phyloP scores from a whole-genome alignment of 2,888 invertebrate genomes.

The Calliscelio sp. region DNA sequence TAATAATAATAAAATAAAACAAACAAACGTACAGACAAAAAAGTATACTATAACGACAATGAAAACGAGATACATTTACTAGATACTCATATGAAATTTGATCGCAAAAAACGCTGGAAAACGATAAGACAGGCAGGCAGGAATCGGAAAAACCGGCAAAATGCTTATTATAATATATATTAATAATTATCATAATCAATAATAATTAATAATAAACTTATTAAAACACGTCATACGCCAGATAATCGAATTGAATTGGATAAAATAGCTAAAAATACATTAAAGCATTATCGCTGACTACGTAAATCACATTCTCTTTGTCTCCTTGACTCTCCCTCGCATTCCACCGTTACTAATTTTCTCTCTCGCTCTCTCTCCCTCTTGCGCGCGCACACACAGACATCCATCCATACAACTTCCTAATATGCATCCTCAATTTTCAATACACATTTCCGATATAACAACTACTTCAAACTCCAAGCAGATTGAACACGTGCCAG shows the following conservation, averaged over 20 bases:
- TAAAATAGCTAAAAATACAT: conserved; percentile 84
- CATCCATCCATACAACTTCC: conserved; percentile 40
- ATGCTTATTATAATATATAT: conserved; percentile 43
- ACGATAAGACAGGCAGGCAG: conserved; percentile 52
- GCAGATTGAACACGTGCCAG: conserved; percentile 82
- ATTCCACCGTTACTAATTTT: background rate
- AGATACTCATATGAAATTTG: conserved; percentile 32
- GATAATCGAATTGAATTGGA: conserved; percentile 79
- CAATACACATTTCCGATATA: conserved; percentile 73
- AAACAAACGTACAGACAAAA: conserved; percentile 21
- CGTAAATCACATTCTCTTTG: conserved; percentile 80
- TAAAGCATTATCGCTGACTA: conserved; percentile 85
- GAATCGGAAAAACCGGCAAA: conserved; percentile 54
- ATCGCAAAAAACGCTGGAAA: conserved; percentile 37
- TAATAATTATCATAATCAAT: conserved; percentile 44
- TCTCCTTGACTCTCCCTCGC: conserved; percentile 68
- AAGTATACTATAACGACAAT: background rate
- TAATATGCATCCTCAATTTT: background rate
- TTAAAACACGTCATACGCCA: conserved; percentile 76
- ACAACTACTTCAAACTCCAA: conserved; percentile 81
- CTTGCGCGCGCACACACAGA: no score
- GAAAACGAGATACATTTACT: background rate
- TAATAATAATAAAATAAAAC: background rate
- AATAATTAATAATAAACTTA: conserved; percentile 68
- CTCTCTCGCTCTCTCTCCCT: conserved; percentile 67